phyloP scores from a whole-genome alignment of 1,140 invertebrate species.

The Anagrus nilaparvatae region DNA sequence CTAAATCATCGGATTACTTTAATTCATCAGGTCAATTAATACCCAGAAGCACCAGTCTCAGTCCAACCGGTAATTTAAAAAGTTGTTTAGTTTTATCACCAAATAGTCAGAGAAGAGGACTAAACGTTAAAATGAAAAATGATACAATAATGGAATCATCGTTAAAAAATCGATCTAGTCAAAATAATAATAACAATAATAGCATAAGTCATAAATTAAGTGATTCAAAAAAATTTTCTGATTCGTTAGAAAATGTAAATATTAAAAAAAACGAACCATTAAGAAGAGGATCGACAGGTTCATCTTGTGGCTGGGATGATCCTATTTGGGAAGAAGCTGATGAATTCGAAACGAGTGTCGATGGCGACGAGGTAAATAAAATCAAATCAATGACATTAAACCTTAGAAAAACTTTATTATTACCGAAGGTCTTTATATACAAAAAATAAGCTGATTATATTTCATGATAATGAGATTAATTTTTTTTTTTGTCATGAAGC shows the following conservation, averaged over 20 bases:
- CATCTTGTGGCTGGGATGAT: slow-evolving; percentile 47
- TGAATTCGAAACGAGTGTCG: slow-evolving; percentile 13
- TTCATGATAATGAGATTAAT: too few relatives aligned
- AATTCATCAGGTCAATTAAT: too few relatives aligned
- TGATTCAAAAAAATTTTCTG: slow-evolving; percentile 61
- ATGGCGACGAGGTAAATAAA: slow-evolving; percentile 23
- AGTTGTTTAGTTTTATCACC: slow-evolving; percentile 33
- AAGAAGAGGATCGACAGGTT: slow-evolving; percentile 48
- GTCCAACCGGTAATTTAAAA: slow-evolving; percentile 29
- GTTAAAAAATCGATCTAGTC: slow-evolving; percentile 18
- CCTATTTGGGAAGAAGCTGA: slow-evolving; percentile 43
- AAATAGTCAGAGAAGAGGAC: slow-evolving; percentile 30
- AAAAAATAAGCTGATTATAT: too few relatives aligned
- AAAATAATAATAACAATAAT: too few relatives aligned
- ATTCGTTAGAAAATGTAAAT: slow-evolving; percentile 52
- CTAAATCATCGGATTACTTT: too few relatives aligned
- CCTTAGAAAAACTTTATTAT: too few relatives aligned
- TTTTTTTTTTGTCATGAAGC: too few relatives aligned
- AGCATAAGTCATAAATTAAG: too few relatives aligned
- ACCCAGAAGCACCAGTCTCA: too few relatives aligned
- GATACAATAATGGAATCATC: slow-evolving; percentile 35
- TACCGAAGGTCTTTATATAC: too few relatives aligned
- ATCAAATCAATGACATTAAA: too few relatives aligned
- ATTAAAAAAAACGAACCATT: slow-evolving; percentile 55
- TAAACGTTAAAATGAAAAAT: slow-evolving; percentile 35